Base-by-base conservation (phyloP, 2,797 vertebrate species). In the Pipistrellus pygmaeus region DNA sequence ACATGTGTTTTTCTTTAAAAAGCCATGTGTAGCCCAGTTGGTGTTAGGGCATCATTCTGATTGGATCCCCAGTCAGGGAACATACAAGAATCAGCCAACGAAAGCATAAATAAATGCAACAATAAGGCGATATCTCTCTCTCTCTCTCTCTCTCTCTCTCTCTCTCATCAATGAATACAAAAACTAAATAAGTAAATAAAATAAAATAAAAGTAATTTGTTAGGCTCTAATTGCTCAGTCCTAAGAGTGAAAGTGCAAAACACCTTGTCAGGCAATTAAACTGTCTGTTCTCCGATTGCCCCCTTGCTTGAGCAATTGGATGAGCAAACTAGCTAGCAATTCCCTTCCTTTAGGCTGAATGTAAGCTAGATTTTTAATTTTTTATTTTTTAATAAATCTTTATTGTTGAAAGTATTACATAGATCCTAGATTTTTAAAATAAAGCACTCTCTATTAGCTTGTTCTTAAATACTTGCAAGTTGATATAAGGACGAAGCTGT, bases 181-280 rank as follows among this genome's bases (percentile, higher is more conserved):
- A 8, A 32, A 32, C 32, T 32, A 66, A 66, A 17, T 17, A 32
- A 35, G 9, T 20, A 18, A 20, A 66, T 32, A 1, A 66, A 66
- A 32, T 32, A 32, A 66, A 32, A n/a, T n/a, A 93, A 78, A 93
- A 78, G 75, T 77, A 23, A 13, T 88, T 57, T 30, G 69, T 81
- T 83, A 57, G 91, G 3, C n/a, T 90, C 30, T 69, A 76, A 21
- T 72, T 51, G 57, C 55, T 94, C 11, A 41, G 10, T 85, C 20
- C 14, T 68, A 60, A 18, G 57, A 87, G 55, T 75, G 81, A 93
- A 84, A 93, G 82, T 64, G n/a, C 41, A 46, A 83, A 88, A 62
- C 3, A 57, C 9, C 17, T 82, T 51, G 35, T 55, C 64, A 55
- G 81, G 41, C 35, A 72, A 4, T 72, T 72, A 72, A 44, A 41